Percentiles rank a stretch among this genome's conserved stretches.
Evolutionary conservation across 2,797 vertebrate genomes (phyloP).

Genomic region (Hippoglossus hippoglossus): DNA sequence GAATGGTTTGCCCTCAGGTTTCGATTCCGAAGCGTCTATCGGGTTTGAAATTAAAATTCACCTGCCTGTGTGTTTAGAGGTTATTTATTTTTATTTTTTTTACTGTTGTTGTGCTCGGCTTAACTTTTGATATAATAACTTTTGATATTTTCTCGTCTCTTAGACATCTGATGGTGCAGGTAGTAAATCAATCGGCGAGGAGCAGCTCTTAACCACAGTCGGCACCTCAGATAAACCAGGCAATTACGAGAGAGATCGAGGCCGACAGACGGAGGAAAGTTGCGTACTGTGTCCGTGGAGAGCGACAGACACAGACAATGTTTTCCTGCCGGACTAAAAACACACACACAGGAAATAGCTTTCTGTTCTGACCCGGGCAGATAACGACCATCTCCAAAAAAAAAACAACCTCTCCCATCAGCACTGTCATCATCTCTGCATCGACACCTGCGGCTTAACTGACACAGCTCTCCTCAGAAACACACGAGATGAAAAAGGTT

Average conservation of each 20-base stretch:
- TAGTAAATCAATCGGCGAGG: conserved; percentile 36
- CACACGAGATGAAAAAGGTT: conserved; percentile 35
- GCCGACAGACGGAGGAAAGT: conserved; percentile 7
- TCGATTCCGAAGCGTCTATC: conserved; percentile 67
- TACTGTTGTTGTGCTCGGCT: conserved; percentile 8
- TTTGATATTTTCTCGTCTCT: conserved; percentile 27
- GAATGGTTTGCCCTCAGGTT: conserved; percentile 72
- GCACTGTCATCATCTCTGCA: conserved; percentile 42
- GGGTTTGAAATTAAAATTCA: conserved; percentile 74
- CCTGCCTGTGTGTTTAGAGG: conserved; percentile 14
- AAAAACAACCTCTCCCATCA: conserved; percentile 22
- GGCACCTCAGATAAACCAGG: conserved; percentile 30
- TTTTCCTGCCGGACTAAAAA: conserved; percentile 34
- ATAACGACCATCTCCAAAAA: conserved; percentile 39
- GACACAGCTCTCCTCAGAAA: conserved; percentile 34
- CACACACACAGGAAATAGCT: conserved; percentile 30
- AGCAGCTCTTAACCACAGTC: conserved; percentile 29
- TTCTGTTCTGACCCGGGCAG: conserved; percentile 51
- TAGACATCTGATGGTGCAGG: conserved; percentile 40
- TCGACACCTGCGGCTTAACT: conserved; percentile 21
- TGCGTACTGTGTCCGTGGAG: conserved; percentile 1
- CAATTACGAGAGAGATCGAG: conserved; percentile 12
- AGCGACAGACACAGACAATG: conserved; percentile 36
- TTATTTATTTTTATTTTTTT: conserved; percentile 1
- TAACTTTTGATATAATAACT: conserved; percentile 41